Evolutionary conservation across 2,888 invertebrate genomes (phyloP), one percentile per base, ranked within the genome.

Genomic region (Mesodorylaimus sp.): DNA sequence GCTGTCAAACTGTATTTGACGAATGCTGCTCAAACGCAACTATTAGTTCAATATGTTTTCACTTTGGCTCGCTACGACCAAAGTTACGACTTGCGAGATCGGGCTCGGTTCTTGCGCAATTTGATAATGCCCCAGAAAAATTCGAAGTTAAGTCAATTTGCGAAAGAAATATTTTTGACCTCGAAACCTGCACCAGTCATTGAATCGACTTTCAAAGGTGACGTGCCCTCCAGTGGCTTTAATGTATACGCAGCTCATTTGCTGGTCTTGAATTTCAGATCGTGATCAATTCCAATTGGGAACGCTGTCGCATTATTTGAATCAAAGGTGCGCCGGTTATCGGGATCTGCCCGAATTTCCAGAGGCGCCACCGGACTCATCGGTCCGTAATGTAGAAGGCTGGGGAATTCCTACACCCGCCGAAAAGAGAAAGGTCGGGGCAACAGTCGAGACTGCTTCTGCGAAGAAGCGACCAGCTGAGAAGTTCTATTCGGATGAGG

Each of bases 21-120:
- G 23, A 84, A 85, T 66, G 79, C 84, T 2, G 77, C 80, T 52
- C 88, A 84, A 70, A 88, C 87, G 0, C 76, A 79, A 51, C 73
- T 85, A 2, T 74, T 95, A 48, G 84, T 85, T 60, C 85, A 86
- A 66, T 95, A 97, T 70, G 81, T 95, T 39, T 81, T 95, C 63
- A 84, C 74, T 58, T 73, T 97, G 61, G 91, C 95, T 1, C 81
- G 88, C 59, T 97, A 95, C 68, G 97, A 97, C 74, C 81, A 83
- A 58, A 89, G 88, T 70, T 97, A 95, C 66, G 95, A 97, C 71
- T 88, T 97, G 48, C 76, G 97, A 25, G 97, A 99, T 72, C 76
- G 91, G 10, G 87, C 89, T 2, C 74, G 97, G 25, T 79, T 95
- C 65, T 73, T 99, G 48, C 78, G 82, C 16, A 80, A 80, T 54